These are phyloP conservation scores for Tanypteryx hageni DNA, from an alignment of 2,888 invertebrate genomes.

Conservation along the genomic window DNA sequence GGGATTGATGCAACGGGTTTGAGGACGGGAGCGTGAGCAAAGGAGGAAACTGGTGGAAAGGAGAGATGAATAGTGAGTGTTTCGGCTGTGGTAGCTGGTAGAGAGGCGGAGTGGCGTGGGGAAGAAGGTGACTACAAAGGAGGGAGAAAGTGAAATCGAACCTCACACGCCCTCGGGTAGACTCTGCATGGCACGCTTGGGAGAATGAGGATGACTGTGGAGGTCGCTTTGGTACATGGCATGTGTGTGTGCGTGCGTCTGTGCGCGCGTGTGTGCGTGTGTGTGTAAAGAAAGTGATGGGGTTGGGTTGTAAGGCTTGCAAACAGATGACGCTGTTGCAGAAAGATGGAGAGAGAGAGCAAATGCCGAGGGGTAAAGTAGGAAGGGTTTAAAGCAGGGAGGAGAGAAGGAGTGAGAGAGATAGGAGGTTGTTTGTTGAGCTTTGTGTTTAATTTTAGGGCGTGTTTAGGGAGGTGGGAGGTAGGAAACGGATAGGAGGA, in stretches of 20 bases:
- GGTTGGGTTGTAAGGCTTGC: neutral
- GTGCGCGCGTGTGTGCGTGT: neutral
- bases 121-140: neutral
- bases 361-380: neutral
- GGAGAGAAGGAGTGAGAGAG: neutral
- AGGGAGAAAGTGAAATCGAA: neutral
- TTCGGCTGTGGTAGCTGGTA: too few relatives aligned
- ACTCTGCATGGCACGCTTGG: neutral
- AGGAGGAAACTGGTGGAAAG: too few relatives aligned
- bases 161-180: neutral
- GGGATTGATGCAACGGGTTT: too few relatives aligned
- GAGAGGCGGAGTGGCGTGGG: neutral
- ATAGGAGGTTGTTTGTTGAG: conserved; percentile 28
- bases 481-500: neutral
- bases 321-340: conserved; percentile 24
- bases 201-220: neutral
- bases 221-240: neutral
- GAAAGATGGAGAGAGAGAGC: neutral
- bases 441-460: conserved; percentile 37
- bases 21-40: too few relatives aligned
- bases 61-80: too few relatives aligned
- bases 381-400: neutral
- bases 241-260: neutral
- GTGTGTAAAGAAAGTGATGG: neutral
- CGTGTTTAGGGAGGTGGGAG: neutral